Base-by-base conservation (phyloP, 2,888 invertebrate genomes). In the Eupithecia centaureata region DNA sequence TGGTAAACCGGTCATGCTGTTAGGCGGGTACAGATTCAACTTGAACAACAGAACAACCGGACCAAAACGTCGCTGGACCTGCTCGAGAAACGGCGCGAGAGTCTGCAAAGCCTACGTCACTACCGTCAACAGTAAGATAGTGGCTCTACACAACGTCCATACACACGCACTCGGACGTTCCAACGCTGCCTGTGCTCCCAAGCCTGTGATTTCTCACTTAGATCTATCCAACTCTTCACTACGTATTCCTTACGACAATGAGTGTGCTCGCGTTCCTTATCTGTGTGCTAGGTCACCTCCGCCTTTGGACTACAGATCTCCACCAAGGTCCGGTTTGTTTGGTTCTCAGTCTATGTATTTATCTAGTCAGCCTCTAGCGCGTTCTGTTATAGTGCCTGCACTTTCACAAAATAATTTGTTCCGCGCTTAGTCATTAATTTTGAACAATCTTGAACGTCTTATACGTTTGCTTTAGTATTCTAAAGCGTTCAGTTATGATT, bases 1-100 rank as follows among this genome's bases (percentile, higher is more conserved):
- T 5, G 61, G 67, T 7, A 68, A 56, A 18, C 63, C 72, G 10
- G 60, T 73, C 18, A 56, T 68, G 67, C 13, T 68, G 1, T 56
- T 68, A 2, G 63, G 57, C 28, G 61, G 67, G 5, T 52, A 61
- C 47, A 51, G 63, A 32, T 66, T 61, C 28, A 66, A 63, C 57
- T 22, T 63, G 58, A 61, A 70, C 57, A 63, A 57, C 57, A 66
- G 22, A 56, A 61, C 33, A 5, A 67, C 42, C 22, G 67, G 52
- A 25, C 28, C 8, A 10, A 56, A 56, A 30, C 15, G 51, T 42
- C 38, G 38, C 38, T 42, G 38, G 38, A 42, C 18, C 38, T 42
- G 38, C 38, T 42, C 38, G n/a, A 42, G 38, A 42, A 42, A 42
- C 8, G 38, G 38, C 18, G 38, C 32, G 18, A 56, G 18, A 56